phyloP scores from a whole-genome alignment of 53 echinoderm and acorn worm genomes.

The Luidia sarsii region DNA sequence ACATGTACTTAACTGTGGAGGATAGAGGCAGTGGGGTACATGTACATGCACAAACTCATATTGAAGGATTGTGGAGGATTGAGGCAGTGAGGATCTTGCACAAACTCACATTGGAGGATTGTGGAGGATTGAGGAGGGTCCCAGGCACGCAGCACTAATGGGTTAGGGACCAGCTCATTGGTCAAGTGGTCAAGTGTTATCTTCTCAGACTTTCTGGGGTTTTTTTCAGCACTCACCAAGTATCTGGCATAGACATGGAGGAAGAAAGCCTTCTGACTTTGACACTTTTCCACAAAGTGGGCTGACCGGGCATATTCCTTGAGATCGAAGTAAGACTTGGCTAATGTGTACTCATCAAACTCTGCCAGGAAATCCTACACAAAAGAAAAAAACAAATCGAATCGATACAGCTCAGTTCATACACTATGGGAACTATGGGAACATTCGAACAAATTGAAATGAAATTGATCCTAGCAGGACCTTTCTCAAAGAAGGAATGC shows the following conservation, averaged over 20 bases:
- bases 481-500: not conserved
- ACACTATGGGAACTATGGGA: not conserved
- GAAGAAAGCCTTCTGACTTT: constrained; percentile 82
- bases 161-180: not conserved
- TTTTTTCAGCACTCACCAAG: constrained; percentile 80
- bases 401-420: not conserved
- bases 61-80: too few relatives aligned
- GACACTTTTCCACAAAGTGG: constrained; percentile 86
- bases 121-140: too few relatives aligned
- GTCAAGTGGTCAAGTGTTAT: not conserved
- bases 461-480: too few relatives aligned
- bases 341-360: constrained; percentile 87
- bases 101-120: too few relatives aligned
- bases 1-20: too few relatives aligned
- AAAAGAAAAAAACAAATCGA: not conserved
- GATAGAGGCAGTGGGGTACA: too few relatives aligned
- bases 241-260: constrained; percentile 89
- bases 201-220: too few relatives aligned
- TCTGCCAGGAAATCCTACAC: constrained; percentile 79
- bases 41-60: too few relatives aligned
- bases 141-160: too few relatives aligned
- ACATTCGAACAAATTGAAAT: too few relatives aligned
- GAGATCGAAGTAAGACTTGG: constrained; percentile 94
- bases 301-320: constrained; percentile 96
- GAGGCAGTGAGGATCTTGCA: too few relatives aligned